These are phyloP conservation scores for Neoniphon sammara DNA, from an alignment of 2,797 vertebrate species.

Conservation along the genomic window DNA sequence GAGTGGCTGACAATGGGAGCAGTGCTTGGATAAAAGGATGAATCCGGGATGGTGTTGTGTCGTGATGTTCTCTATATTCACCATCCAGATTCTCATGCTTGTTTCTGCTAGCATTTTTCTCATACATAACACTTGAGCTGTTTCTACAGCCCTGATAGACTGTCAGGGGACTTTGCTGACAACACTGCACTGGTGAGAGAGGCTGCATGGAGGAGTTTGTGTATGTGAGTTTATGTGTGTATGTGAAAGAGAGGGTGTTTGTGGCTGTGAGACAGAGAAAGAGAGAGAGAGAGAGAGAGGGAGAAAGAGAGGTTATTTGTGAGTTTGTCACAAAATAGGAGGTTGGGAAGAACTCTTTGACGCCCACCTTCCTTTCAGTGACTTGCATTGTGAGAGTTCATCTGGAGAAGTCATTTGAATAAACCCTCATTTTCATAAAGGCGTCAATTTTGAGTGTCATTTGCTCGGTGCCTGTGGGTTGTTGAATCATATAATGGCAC, in stretches of 20 bases:
- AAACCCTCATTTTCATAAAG: constrained; percentile 65
- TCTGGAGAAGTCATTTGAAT: constrained; percentile 64
- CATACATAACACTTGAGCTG: constrained; percentile 75
- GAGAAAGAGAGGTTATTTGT: constrained; percentile 55
- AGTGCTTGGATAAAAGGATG: constrained; percentile 33
- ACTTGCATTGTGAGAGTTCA: constrained; percentile 55
- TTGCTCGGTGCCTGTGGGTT: constrained; percentile 51
- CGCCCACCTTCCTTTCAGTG: constrained; percentile 48
- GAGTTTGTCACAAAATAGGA: constrained; percentile 71
- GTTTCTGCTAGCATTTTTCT: constrained; percentile 69
- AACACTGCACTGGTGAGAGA: constrained; percentile 68
- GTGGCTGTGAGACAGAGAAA: constrained; percentile 25
- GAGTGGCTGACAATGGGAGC: constrained; percentile 44
- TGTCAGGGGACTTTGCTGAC: constrained; percentile 78
- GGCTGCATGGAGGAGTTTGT: constrained; percentile 39
- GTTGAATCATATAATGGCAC: constrained; percentile 62
- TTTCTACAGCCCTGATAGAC: constrained; percentile 72
- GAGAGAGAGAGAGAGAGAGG: constrained; percentile 15
- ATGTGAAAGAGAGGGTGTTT: not conserved
- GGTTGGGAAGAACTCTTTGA: constrained; percentile 57
- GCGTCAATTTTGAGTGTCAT: constrained; percentile 50
- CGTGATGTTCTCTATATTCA: constrained; percentile 43
- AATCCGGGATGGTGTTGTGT: constrained; percentile 44
- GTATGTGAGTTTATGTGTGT: constrained; percentile 22
- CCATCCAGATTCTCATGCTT: constrained; percentile 64